Conservation (phyloP, 2,888 invertebrate genomes). For the Pediacus dermestoides region DNA sequence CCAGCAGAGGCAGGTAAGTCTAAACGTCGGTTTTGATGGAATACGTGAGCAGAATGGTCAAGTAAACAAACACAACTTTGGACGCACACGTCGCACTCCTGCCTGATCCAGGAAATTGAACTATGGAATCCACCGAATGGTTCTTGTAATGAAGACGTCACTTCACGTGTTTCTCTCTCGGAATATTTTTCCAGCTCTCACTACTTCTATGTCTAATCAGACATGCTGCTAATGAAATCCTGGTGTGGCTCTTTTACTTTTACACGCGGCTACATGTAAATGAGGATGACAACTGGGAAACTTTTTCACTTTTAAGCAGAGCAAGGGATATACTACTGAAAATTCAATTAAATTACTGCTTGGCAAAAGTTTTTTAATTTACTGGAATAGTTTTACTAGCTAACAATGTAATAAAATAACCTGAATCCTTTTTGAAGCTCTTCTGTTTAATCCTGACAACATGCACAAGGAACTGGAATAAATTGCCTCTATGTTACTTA, state of each 20-base stretch:
- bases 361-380: conserved; percentile 9
- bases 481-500: no score
- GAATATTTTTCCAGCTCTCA: neutral
- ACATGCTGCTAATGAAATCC: conserved; percentile 2
- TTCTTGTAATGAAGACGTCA: conserved; percentile 38
- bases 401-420: no score
- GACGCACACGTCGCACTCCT: conserved; percentile 26
- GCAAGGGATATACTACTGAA: conserved; percentile 5
- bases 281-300: conserved; percentile 4
- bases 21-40: conserved; percentile 39
- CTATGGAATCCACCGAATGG: conserved; percentile 33
- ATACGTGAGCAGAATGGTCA: conserved; percentile 37
- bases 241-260: conserved; percentile 2
- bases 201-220: conserved; percentile 2
- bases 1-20: conserved; percentile 35
- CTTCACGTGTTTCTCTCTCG: conserved; percentile 3
- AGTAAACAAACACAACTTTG: conserved; percentile 19
- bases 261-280: conserved; percentile 4
- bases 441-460: no score
- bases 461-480: no score
- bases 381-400: conserved; percentile 7
- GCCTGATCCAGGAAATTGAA: conserved; percentile 40
- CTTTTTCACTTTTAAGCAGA: neutral
- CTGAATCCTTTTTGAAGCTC: no score
- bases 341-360: conserved; percentile 8